Base-by-base conservation (phyloP, 35 echinoderm and acorn worm genomes). In the Chiridota heheva region DNA sequence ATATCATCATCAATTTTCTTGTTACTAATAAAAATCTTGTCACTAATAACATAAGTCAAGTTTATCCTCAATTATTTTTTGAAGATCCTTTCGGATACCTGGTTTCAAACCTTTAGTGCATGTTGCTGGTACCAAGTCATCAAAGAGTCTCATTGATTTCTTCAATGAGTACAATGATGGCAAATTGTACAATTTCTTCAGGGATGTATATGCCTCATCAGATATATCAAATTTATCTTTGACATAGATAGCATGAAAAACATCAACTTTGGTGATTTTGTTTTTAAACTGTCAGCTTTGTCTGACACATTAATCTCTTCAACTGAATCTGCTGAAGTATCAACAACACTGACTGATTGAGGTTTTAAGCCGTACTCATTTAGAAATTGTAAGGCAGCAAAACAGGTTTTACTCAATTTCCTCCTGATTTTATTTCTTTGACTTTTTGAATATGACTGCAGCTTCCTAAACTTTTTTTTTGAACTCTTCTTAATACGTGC, bases 181-280 rank as follows among this genome's bases (percentile, higher is more conserved):
- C 24, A 83, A 48, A 48, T 16, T 22, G 18, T 40, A 83, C 4
- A 70, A 32, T 31, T 67, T 47, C 4, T 61, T 42, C 31, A 83
- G 34, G 5, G 60, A 24, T 4, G 47, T 63, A 33, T 80, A 80
- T 24, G 76, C 28, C 37, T 36, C 48, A 63, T 63, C 33, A 40
- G 63, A 49, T 27, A 83, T 83, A 27, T 69, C 70, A 30, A 53
- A 70, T 26, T 70, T 83, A 15, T 67, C 65, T 55, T 83, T 81
- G 13, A 63, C 34, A 3, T 44, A 25, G 10, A 81, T 15, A 44
- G 61, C 56, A 25, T 25, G 63, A 27, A 36, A 58, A 81, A 65
- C 34, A 1, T 36, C 13, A n/a, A 57, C 25, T 45, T 63, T 25
- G 40, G 41, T 32, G n/a, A 48, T 16, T 16, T 65, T 29, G 17